Conservation (phyloP, 2,113 vertebrate genomes). For the Pycnonotus jocosus region DNA sequence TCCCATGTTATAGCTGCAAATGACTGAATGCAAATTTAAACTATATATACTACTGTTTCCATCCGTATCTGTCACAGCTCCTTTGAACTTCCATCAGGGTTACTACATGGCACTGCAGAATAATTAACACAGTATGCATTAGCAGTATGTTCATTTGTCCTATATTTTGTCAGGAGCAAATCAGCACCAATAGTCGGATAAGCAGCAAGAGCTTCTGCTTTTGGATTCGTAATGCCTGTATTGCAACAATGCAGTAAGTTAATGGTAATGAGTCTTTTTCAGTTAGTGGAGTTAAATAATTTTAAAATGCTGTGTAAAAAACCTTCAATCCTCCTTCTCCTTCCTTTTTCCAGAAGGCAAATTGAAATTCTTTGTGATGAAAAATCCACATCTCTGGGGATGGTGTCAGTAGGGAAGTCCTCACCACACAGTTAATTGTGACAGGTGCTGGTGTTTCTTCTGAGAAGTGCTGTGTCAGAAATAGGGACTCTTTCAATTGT, state of each 20-base stretch:
- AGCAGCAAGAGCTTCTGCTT: background rate
- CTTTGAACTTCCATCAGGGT: background rate
- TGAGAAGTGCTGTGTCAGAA: background rate
- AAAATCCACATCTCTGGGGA: background rate
- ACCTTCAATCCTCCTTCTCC: background rate
- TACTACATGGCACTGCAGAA: background rate
- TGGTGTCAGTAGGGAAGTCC: background rate
- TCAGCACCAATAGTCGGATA: background rate
- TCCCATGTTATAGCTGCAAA: background rate
- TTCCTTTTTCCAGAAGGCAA: background rate
- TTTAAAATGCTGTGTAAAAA: background rate
- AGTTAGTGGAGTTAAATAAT: background rate
- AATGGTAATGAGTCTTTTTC: background rate
- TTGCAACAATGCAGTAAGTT: background rate
- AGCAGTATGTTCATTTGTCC: conserved; percentile 17
- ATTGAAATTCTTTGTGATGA: background rate
- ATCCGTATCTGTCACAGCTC: background rate
- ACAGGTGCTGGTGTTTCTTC: background rate
- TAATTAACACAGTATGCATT: conserved; percentile 41
- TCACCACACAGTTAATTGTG: background rate
- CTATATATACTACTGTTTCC: background rate
- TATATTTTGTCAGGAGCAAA: background rate
- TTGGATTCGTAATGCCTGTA: background rate
- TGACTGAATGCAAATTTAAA: background rate
- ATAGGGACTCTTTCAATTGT: background rate